Base-by-base conservation (phyloP, 2,113 vertebrate species). In the Macheiramphus alcinus region DNA sequence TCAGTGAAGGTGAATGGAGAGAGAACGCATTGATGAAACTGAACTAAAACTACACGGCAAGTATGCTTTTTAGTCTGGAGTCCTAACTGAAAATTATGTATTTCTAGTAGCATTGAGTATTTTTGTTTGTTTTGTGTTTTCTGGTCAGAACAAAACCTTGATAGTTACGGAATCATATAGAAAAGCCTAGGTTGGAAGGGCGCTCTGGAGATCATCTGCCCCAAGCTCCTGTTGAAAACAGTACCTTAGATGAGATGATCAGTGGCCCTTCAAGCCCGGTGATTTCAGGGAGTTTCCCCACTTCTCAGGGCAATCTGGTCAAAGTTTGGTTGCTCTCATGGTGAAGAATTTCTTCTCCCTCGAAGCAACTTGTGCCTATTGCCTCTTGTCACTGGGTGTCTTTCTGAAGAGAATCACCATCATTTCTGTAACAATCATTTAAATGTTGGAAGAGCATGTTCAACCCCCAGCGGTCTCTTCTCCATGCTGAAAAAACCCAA, bases 251-350 rank as follows among this genome's bases (percentile, higher is more conserved):
- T 78, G 45, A 87, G 25, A 58, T 58, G 4, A 72, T 56, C 13
- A 61, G 20, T 10, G 27, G 8, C 16, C 15, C 5, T 1, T 70
- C 45, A 86, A 91, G 56, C 16, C 23, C 0, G 0, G 17, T 56
- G 58, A 59, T 79, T 89, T 86, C n/a, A 42, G 22, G 56, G 21
- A 67, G 23, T 56, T 63, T 66, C 17, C 13, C 4, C 13, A 23
- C 21, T 61, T 87, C 47, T 78, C 59, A 91, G 34, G 59, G 34
- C 13, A 80, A 36, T 9, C 12, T 71, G 29, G 66, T 71, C 42
- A 68, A 81, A 71, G 23, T 87, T 91, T 67, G 47, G 4, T 42
- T 93, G 40, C 21, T 89, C 12, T 79, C 13, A 38, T 1, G 1
- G 16, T 79, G 48, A 79, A 68, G 42, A 62, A 78, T 74, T 87